phyloP scores from a whole-genome alignment of 1,140 invertebrate genomes.

The Zaprionus taronus region DNA sequence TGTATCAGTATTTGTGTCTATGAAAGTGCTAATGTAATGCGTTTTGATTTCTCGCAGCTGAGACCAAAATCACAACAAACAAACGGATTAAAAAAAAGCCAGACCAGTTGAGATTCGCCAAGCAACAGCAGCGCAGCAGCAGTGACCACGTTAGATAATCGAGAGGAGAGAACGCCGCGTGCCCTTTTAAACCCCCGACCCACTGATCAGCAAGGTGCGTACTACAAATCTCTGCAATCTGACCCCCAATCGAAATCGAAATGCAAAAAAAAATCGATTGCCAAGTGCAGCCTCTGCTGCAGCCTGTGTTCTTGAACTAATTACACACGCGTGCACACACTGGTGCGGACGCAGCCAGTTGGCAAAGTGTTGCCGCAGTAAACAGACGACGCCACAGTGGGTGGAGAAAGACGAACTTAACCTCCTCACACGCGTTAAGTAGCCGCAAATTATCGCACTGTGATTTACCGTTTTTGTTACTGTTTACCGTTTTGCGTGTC shows the following conservation, averaged over 20 bases:
- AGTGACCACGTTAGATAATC: constrained; percentile 46
- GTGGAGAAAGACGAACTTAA: constrained; percentile 12
- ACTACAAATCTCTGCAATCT: constrained; percentile 7
- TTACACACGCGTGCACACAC: constrained; percentile 10
- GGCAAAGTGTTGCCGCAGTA: constrained; percentile 16
- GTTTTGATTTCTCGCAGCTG: constrained; percentile 19
- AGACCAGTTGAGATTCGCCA: constrained; percentile 23
- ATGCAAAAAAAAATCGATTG: constrained; percentile 64
- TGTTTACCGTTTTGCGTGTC: constrained; percentile 61
- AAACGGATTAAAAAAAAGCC: constrained; percentile 27
- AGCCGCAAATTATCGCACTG: constrained; percentile 34
- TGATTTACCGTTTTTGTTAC: constrained; percentile 17
- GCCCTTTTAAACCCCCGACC: not conserved
- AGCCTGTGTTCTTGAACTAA: constrained; percentile 58
- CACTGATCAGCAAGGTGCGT: constrained; percentile 29
- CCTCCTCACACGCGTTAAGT: constrained; percentile 17
- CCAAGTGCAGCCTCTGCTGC: constrained; percentile 3
- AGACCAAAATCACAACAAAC: constrained; percentile 53
- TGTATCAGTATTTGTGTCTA: constrained; percentile 1
- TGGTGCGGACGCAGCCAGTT: not conserved
- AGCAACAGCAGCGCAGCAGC: constrained; percentile 21
- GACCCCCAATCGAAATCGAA: constrained; percentile 23
- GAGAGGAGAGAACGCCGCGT: constrained; percentile 1
- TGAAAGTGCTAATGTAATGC: constrained; percentile 15
- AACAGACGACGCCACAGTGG: not conserved